Percentiles rank a stretch among this genome's conserved stretches.
Conservation (phyloP, 2,888 invertebrate species). For the Camponotus fellah region DNA sequence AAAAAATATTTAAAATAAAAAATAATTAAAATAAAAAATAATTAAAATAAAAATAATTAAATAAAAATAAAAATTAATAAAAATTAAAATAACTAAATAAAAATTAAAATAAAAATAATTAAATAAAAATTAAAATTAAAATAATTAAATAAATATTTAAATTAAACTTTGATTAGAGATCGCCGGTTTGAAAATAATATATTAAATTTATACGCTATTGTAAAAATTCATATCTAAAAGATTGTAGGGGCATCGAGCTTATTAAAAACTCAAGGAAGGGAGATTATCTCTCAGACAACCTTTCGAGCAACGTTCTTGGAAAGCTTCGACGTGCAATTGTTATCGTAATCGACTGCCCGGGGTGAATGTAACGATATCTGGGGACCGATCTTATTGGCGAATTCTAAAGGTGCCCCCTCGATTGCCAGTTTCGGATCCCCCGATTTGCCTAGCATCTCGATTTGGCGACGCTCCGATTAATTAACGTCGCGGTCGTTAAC, state of each 20-base stretch:
- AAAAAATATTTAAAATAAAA: neutral
- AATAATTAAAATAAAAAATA: too few relatives aligned
- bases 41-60: too few relatives aligned
- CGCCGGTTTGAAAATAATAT: neutral
- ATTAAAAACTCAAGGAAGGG: slow-evolving; percentile 10
- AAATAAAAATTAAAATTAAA: too few relatives aligned
- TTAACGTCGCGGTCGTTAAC: slow-evolving; percentile 79
- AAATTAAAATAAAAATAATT: too few relatives aligned
- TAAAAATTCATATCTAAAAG: neutral
- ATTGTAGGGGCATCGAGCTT: neutral
- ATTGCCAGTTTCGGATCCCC: slow-evolving; percentile 55
- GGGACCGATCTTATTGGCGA: slow-evolving; percentile 27
- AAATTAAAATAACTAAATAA: too few relatives aligned
- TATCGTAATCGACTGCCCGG: slow-evolving; percentile 33
- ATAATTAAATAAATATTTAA: neutral
- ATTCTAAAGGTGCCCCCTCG: neutral
- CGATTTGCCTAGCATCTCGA: slow-evolving; percentile 66
- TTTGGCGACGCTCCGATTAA: slow-evolving; percentile 77
- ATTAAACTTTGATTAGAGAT: neutral
- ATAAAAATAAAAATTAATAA: too few relatives aligned
- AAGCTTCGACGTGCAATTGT: slow-evolving; percentile 17
- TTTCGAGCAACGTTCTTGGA: slow-evolving; percentile 42
- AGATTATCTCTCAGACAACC: slow-evolving; percentile 48
- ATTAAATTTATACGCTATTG: neutral
- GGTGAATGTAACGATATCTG: slow-evolving; percentile 28